Evolutionary conservation across 2,797 vertebrate genomes (phyloP).

Genomic region (Poecilia picta): DNA sequence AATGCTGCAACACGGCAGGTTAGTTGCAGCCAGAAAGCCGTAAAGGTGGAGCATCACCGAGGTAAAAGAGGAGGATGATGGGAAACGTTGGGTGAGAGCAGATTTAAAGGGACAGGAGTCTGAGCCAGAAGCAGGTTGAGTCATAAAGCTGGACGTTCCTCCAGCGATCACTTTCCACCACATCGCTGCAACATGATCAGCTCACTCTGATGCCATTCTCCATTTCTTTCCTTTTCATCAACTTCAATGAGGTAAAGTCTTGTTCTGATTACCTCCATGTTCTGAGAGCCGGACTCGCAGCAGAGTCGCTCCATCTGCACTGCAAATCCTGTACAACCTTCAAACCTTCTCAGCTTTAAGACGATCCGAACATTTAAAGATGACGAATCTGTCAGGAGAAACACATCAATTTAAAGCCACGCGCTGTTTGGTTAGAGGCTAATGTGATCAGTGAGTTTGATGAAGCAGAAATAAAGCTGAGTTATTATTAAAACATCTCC

Average conservation of each 20-base stretch:
- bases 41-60: conserved; percentile 50
- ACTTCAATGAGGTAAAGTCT: background rate
- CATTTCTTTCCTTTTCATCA: conserved; percentile 18
- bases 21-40: conserved; percentile 54
- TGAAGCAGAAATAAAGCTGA: background rate
- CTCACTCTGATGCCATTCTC: background rate
- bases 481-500: background rate
- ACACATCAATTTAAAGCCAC: background rate
- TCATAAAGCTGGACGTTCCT: conserved; percentile 13
- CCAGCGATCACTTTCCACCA: conserved; percentile 15
- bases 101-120: conserved; percentile 27
- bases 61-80: conserved; percentile 42
- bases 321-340: background rate
- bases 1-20: conserved; percentile 71
- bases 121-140: conserved; percentile 19
- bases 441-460: background rate
- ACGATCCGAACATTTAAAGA: background rate
- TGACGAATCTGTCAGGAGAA: background rate
- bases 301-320: background rate
- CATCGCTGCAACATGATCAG: conserved; percentile 1
- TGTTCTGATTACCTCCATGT: conserved; percentile 9
- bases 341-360: background rate
- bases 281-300: background rate
- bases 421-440: background rate
- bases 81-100: conserved; percentile 23